Conservation (phyloP, 1,140 invertebrate species). For the Chlorops oryzae region DNA sequence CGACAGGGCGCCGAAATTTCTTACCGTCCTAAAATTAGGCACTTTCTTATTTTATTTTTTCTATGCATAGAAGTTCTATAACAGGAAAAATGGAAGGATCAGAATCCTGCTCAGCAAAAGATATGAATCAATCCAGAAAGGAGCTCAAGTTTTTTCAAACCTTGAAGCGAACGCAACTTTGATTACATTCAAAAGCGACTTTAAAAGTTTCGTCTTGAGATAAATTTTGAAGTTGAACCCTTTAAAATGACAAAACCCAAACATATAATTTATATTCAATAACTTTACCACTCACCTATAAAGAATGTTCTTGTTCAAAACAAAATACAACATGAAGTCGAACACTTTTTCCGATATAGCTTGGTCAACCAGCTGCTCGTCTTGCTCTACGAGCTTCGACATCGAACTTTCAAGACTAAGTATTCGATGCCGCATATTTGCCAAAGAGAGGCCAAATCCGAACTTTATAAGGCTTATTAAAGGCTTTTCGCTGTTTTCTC, state of each 20-base stretch:
- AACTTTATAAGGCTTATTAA: constrained; percentile 71
- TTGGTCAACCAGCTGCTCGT: constrained; percentile 66
- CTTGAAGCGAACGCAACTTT: no score
- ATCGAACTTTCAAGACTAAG: constrained; percentile 26
- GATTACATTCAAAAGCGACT: neutral
- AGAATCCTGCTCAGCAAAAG: no score
- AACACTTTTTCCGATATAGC: constrained; percentile 79
- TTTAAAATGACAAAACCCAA: neutral
- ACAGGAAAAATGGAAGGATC: no score
- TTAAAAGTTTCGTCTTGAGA: no score
- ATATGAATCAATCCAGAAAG: no score
- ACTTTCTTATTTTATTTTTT: no score
- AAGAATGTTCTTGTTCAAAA: constrained; percentile 66
- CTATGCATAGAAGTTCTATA: no score
- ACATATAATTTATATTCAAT: neutral
- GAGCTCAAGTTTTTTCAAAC: no score
- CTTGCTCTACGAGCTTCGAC: constrained; percentile 58
- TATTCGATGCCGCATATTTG: constrained; percentile 58
- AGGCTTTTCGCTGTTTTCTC: constrained; percentile 32
- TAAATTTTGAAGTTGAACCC: no score
- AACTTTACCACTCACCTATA: constrained; percentile 55
- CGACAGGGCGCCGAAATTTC: no score
- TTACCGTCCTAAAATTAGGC: no score
- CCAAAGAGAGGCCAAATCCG: constrained; percentile 72
- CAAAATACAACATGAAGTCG: constrained; percentile 64